Base-by-base conservation (phyloP, 2,113 vertebrate species). In the Patagioenas fasciata region DNA sequence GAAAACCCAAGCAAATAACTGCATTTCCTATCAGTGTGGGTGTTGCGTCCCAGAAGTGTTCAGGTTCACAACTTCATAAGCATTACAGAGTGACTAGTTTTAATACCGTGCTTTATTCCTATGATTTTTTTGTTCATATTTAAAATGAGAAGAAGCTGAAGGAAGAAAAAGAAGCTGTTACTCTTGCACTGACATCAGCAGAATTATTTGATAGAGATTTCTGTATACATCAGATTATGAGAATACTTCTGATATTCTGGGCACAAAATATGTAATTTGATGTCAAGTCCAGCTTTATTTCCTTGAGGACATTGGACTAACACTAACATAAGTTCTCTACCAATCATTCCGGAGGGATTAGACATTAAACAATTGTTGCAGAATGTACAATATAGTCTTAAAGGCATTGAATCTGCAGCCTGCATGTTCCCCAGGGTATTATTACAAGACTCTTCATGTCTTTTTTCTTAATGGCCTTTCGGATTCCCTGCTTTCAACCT, bases 251-350 rank as follows among this genome's bases (percentile, higher is more conserved):
- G 3, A 57, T 85, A 84, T 94, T 69, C 47, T 47, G 64, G 72
- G n/a, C 67, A 56, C 50, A 19, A 48, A 80, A 56, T 64, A 9
- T 5, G 31, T 92, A 93, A 96, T 95, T 74, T 89, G 42, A 65
- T 91, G 86, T 88, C 80, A 78, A 81, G 73, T 34, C 8, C 36
- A 48, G 93, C 94, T 96, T 95, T 95, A 80, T 93, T 86, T 97
- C 85, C 78, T 85, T n/a, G 32, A 86, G 95, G 72, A 38, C 25
- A 7, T 4, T 14, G 93, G 62, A 40, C 54, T 78, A 86, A 48
- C 48, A 36, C 67, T 88, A 88, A 24, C 75, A 24, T 81, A 61
- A 91, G 77, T 93, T 92, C 93, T 94, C n/a, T 40, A 7, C 54
- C 80, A 90, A 60, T 57, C 57, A 5, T 44, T 83, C 50, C 7